phyloP scores from a whole-genome alignment of 2,113 vertebrate genomes.

The Datnioides undecimradiatus region DNA sequence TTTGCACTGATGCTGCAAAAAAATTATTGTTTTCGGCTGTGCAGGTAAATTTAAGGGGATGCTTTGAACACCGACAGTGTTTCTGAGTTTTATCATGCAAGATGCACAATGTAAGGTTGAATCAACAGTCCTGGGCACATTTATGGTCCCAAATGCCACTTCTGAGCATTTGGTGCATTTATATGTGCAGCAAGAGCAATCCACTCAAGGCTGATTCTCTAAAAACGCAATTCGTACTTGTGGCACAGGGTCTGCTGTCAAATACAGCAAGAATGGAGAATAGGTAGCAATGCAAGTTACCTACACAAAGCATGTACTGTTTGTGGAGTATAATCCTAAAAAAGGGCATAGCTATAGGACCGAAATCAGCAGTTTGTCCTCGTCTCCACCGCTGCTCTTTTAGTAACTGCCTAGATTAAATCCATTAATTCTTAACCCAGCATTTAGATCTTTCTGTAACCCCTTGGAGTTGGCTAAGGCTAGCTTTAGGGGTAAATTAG shows the following conservation, averaged over 20 bases:
- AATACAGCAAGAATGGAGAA: background rate
- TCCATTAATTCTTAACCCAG: conserved; percentile 25
- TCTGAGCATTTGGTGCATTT: background rate
- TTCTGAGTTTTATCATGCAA: background rate
- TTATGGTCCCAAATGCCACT: background rate
- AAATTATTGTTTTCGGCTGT: no score
- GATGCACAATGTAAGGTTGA: background rate
- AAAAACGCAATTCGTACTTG: background rate
- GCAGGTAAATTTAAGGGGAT: no score
- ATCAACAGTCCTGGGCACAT: background rate
- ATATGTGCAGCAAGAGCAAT: background rate
- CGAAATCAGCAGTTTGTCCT: background rate
- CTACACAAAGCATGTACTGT: conserved; percentile 19
- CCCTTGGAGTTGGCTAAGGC: conserved; percentile 24
- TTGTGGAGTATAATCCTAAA: background rate
- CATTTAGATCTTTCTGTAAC: conserved; percentile 27
- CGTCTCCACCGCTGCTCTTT: background rate
- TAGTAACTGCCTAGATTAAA: conserved; percentile 16
- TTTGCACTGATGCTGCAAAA: no score
- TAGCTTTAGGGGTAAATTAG: conserved; percentile 36
- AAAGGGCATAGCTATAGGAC: no score
- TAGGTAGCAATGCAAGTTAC: background rate
- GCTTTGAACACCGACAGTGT: no score
- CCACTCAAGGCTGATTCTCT: background rate
- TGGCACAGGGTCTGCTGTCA: background rate